phyloP scores from a whole-genome alignment of 2,113 vertebrate genomes.

The Xenus cinereus region DNA sequence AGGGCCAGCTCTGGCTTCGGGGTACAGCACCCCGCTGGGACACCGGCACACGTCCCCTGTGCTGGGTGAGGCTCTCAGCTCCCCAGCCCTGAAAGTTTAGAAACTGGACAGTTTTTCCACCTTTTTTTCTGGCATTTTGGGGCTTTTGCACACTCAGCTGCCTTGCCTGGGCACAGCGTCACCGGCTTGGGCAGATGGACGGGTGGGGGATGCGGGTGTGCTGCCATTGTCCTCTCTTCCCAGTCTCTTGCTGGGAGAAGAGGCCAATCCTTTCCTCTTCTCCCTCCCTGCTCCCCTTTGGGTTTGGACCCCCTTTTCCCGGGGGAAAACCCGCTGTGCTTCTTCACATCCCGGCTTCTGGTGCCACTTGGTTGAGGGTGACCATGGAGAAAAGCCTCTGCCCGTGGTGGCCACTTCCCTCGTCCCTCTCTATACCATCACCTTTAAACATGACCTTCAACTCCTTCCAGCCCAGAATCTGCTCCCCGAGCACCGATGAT shows the following conservation, averaged over 20 bases:
- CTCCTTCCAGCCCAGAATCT: neutral
- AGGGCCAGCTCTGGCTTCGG: neutral
- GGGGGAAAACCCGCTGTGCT: neutral
- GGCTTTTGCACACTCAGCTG: neutral
- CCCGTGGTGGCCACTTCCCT: neutral
- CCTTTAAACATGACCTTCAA: neutral
- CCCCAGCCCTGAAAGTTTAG: neutral
- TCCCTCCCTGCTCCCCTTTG: neutral
- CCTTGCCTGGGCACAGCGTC: neutral
- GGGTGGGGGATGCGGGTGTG: neutral
- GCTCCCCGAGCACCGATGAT: neutral
- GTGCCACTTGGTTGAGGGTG: neutral
- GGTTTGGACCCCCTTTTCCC: neutral
- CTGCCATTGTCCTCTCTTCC: neutral
- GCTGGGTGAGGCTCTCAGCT: neutral
- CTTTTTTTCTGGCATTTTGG: neutral
- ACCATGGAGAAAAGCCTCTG: neutral
- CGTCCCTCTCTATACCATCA: accelerated
- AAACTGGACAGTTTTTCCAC: neutral
- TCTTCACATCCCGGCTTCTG: neutral
- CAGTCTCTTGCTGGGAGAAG: neutral
- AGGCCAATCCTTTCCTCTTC: neutral
- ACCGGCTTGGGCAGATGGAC: neutral
- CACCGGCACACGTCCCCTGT: accelerated
- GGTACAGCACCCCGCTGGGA: neutral